These are phyloP conservation scores for Ophthalmolycus amberensis DNA, from an alignment of 2,113 vertebrate genomes.

Conservation along the genomic window DNA sequence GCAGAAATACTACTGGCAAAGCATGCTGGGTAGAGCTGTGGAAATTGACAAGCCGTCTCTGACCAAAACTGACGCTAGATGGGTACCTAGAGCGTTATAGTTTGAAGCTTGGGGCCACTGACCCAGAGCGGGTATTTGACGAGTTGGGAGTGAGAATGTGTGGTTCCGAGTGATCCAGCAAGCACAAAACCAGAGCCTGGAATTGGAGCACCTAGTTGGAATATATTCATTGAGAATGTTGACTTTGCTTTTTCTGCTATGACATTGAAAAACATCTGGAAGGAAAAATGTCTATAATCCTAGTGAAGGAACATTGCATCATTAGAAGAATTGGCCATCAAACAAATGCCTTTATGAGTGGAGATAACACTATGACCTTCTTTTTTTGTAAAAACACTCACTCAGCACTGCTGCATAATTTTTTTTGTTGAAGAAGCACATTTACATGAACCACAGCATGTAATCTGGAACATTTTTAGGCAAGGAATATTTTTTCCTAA, in stretches of 20 bases:
- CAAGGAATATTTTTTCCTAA: not conserved
- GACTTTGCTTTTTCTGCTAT: not conserved
- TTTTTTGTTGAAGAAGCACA: not conserved
- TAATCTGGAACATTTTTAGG: constrained; percentile 5
- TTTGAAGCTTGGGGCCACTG: too few species aligned
- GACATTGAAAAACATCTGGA: not conserved
- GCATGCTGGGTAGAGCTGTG: constrained; percentile 73
- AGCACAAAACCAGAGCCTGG: not conserved
- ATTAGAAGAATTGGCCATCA: not conserved
- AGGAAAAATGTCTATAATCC: not conserved
- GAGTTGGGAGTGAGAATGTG: too few species aligned
- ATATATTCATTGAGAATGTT: not conserved
- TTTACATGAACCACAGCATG: not conserved
- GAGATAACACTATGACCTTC: not conserved
- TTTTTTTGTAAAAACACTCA: not conserved
- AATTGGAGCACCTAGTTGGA: not conserved
- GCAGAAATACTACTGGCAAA: constrained; percentile 75
- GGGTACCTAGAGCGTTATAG: too few species aligned
- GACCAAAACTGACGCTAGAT: not conserved
- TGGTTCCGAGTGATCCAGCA: not conserved
- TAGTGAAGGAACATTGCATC: not conserved
- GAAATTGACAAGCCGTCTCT: too few species aligned
- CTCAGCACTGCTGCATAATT: not conserved
- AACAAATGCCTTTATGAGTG: too few species aligned
- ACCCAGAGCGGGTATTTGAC: too few species aligned